Evolutionary conservation across 2,888 invertebrate genomes (phyloP), one percentile per base, ranked within the genome.

Genomic region (Dione vanillae): DNA sequence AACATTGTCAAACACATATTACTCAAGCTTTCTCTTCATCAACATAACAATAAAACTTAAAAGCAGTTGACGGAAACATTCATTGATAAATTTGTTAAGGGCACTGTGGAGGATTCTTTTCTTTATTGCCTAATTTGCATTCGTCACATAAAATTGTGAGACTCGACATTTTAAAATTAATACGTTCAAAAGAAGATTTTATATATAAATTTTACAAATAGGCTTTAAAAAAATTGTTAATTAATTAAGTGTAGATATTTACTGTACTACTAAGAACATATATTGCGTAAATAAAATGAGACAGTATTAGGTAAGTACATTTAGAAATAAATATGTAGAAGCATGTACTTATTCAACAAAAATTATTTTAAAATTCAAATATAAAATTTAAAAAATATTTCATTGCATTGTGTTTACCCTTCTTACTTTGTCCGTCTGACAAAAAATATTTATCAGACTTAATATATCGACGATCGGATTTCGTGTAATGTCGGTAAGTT

Each of bases 11-110:
- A 45, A n/a, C 27, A 27, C 35, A 27, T n/a, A 61, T 16, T 49
- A 12, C 12, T 0, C 37, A 66, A 81, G 84, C 90, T 90, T 89
- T 89, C 89, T 83, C 87, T 78, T 83, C 80, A 88, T 91, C 89
- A 87, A 72, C 89, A 91, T 90, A 85, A 90, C 85, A 90, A 88
- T 70, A 43, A 69, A 66, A 67, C 54, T 41, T 58, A 43, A 67
- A 62, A 54, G 64, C 71, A 64, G 61, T 69, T 69, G 67, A 71
- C 58, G 56, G 49, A 66, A 72, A 67, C 67, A 70, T 70, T 72
- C 72, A 67, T 70, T 72, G 74, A 74, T 54, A 69, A 65, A 65
- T 70, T 72, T 72, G 69, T 69, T 61, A 62, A 56, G 62, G 58
- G 65, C 49, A 20, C 65, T 43, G 69, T 20, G 41, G 49, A 67